A percentile compares a stretch with the other conserved stretches of the same genome.
Conservation (phyloP, 2,113 vertebrate genomes). For the Dissostichus mawsoni region DNA sequence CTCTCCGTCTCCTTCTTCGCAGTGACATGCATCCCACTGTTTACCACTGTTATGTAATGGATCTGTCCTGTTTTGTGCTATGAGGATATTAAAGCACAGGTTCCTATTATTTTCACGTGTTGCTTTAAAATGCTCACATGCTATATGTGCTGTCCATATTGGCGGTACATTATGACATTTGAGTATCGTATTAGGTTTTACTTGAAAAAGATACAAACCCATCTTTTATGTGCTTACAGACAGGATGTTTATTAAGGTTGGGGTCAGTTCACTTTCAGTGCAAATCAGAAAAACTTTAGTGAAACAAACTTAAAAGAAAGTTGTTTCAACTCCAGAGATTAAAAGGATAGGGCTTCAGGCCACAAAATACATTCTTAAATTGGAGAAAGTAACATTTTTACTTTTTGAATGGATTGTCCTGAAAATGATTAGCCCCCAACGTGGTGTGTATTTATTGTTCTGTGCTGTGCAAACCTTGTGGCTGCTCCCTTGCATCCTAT, state of each 20-base stretch:
- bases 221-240: slow-evolving; percentile 2
- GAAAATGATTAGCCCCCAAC: slow-evolving; percentile 46
- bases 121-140: slow-evolving; percentile 4
- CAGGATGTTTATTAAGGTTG: slow-evolving; percentile 22
- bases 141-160: not conserved
- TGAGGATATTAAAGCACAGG: slow-evolving; percentile 8
- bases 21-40: slow-evolving; percentile 48
- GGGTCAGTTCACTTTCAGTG: slow-evolving; percentile 53
- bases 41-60: not conserved
- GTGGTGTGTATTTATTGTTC: not conserved
- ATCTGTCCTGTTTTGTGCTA: slow-evolving; percentile 24
- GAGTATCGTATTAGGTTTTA: slow-evolving; percentile 1
- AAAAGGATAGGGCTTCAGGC: too few relatives aligned
- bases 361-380: too few relatives aligned
- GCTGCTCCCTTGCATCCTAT: slow-evolving; percentile 34
- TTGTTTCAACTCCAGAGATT: not conserved
- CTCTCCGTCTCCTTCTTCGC: slow-evolving; percentile 1
- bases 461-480: slow-evolving; percentile 31
- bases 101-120: slow-evolving; percentile 19
- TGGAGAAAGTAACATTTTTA: too few relatives aligned
- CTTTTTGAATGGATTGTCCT: not conserved
- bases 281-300: not conserved
- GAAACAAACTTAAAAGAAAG: not conserved
- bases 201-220: slow-evolving; percentile 19
- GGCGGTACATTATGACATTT: not conserved